phyloP scores from a whole-genome alignment of 2,888 invertebrate genomes.

The Opisthograptis luteolata region DNA sequence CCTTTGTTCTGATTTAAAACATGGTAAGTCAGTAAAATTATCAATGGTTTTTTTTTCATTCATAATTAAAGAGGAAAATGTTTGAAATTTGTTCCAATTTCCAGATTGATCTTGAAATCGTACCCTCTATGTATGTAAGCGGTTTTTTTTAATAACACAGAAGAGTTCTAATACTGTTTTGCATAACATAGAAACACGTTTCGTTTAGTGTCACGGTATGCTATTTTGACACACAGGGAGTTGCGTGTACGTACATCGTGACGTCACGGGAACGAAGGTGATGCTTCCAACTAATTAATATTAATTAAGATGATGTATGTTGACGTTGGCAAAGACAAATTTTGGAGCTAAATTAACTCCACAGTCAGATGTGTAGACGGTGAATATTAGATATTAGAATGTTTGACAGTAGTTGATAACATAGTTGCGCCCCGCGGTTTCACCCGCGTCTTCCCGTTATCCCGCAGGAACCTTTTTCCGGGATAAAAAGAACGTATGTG shows the following conservation, averaged over 20 bases:
- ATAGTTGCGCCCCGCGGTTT: too few relatives aligned
- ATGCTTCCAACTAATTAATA: conserved; percentile 35
- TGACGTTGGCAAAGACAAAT: conserved; percentile 20
- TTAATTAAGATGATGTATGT: conserved; percentile 33
- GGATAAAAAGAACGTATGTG: too few relatives aligned
- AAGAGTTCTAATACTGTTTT: conserved; percentile 8
- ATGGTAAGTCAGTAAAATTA: too few relatives aligned
- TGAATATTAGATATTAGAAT: not conserved
- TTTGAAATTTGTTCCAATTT: too few relatives aligned
- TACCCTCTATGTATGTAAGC: too few relatives aligned
- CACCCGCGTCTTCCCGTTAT: too few relatives aligned
- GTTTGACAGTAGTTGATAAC: not conserved
- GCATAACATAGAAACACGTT: conserved; percentile 1
- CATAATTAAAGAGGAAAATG: too few relatives aligned
- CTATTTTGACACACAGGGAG: conserved; percentile 22
- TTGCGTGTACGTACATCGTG: conserved; percentile 12
- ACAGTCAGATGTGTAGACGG: not conserved
- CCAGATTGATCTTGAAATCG: too few relatives aligned
- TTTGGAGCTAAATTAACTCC: conserved; percentile 14
- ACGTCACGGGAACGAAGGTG: conserved; percentile 21
- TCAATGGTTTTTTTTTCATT: too few relatives aligned
- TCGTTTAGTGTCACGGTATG: conserved; percentile 30
- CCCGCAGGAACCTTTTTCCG: too few relatives aligned
- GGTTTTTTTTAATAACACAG: not conserved
- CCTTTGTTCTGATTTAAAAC: too few relatives aligned